These are phyloP conservation scores for Malurus elegans DNA, from an alignment of 2,113 vertebrate genomes.

Conservation along the genomic window DNA sequence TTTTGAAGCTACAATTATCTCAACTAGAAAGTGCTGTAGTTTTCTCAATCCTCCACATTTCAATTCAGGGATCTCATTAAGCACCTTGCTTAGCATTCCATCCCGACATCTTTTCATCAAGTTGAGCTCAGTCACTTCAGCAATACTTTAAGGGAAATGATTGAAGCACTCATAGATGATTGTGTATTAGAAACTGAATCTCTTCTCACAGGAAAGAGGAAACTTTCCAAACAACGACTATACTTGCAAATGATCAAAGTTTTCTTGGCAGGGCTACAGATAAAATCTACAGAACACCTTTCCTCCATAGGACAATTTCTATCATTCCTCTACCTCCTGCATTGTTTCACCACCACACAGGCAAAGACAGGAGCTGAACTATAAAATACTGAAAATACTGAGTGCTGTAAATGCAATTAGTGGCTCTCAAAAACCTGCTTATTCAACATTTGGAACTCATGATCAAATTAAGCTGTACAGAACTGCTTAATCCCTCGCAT, in stretches of 20 bases:
- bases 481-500: not conserved
- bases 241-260: not conserved
- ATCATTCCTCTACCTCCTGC: not conserved
- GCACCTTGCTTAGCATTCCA: not conserved
- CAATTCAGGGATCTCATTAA: not conserved
- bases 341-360: not conserved
- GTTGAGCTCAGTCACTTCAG: not conserved
- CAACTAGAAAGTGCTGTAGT: not conserved
- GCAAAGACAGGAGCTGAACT: not conserved
- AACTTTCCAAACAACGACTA: not conserved
- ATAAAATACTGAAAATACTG: not conserved
- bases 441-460: not conserved
- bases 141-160: not conserved
- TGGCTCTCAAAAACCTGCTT: not conserved
- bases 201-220: not conserved
- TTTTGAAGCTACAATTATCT: not conserved
- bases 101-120: not conserved
- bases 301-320: not conserved
- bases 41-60: not conserved
- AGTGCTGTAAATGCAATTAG: not conserved
- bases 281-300: not conserved
- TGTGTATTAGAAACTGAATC: not conserved
- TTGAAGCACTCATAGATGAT: accelerated
- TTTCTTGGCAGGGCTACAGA: not conserved
- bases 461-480: not conserved